Percentiles rank a stretch among this genome's conserved stretches.
Evolutionary conservation across 2,113 vertebrate species (phyloP).

Genomic region (Raphicerus campestris): DNA sequence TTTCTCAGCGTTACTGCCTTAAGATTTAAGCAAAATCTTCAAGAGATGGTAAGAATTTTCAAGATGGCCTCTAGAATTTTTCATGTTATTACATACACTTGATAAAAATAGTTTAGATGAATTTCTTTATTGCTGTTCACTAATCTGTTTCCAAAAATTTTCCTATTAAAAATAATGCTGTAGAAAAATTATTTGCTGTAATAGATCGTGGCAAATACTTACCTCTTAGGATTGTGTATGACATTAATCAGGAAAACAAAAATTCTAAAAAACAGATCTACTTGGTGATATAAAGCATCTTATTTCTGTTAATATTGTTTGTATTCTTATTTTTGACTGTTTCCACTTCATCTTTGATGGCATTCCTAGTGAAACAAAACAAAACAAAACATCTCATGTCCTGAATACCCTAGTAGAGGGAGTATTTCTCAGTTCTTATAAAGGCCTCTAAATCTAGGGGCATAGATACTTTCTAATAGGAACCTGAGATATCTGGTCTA

Average conservation of each 20-base stretch:
- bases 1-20: not conserved
- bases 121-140: not conserved
- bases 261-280: not conserved
- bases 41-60: not conserved
- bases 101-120: not conserved
- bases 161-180: not conserved
- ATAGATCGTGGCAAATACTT: not conserved
- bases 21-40: not conserved
- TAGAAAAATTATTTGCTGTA: not conserved
- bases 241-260: not conserved
- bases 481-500: not conserved
- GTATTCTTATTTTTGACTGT: not conserved
- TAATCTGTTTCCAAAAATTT: not conserved
- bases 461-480: not conserved
- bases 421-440: not conserved
- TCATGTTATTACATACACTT: not conserved
- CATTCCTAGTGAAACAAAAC: constrained; percentile 12
- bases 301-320: not conserved
- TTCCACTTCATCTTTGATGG: not conserved
- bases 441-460: not conserved
- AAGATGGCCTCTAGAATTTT: not conserved
- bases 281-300: not conserved
- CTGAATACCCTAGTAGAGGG: not conserved
- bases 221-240: not conserved
- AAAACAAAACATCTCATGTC: not conserved